phyloP scores from a whole-genome alignment of 2,888 invertebrate genomes.

The Subacronicta megacephala region DNA sequence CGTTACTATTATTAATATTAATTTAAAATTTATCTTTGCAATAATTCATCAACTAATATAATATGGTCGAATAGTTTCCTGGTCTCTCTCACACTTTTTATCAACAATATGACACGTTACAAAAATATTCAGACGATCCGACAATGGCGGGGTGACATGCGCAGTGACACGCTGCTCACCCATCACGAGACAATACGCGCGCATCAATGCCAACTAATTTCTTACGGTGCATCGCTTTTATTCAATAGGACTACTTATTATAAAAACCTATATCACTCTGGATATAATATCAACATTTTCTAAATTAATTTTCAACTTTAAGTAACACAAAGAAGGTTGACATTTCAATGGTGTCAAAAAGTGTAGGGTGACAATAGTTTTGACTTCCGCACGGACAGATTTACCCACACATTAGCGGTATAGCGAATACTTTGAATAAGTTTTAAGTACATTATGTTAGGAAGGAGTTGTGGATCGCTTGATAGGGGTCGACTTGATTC shows the following conservation, averaged over 20 bases:
- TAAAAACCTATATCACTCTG: constrained; percentile 59
- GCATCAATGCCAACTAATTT: constrained; percentile 87
- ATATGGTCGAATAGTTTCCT: constrained; percentile 26
- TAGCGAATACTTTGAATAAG: constrained; percentile 69
- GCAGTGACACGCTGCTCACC: constrained; percentile 63
- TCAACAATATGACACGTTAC: constrained; percentile 38
- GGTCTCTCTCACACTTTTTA: constrained; percentile 51
- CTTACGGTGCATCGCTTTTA: constrained; percentile 83
- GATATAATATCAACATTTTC: constrained; percentile 16
- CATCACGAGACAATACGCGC: constrained; percentile 72
- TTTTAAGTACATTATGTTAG: constrained; percentile 58
- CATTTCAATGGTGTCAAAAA: constrained; percentile 10
- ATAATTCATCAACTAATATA: constrained; percentile 16
- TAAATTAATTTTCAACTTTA: constrained; percentile 41
- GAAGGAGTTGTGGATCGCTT: constrained; percentile 50
- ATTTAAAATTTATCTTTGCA: neutral
- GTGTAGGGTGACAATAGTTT: constrained; percentile 66
- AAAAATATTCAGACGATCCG: constrained; percentile 32
- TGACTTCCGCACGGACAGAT: constrained; percentile 79
- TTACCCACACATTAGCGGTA: constrained; percentile 85
- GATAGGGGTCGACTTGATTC: constrained; percentile 58
- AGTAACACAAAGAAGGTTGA: constrained; percentile 2
- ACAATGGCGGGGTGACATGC: constrained; percentile 46
- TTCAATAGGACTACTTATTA: constrained; percentile 69
- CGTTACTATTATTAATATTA: neutral